These are phyloP conservation scores for Eupithecia insigniata DNA, from an alignment of 2,888 invertebrate genomes.

Conservation along the genomic window DNA sequence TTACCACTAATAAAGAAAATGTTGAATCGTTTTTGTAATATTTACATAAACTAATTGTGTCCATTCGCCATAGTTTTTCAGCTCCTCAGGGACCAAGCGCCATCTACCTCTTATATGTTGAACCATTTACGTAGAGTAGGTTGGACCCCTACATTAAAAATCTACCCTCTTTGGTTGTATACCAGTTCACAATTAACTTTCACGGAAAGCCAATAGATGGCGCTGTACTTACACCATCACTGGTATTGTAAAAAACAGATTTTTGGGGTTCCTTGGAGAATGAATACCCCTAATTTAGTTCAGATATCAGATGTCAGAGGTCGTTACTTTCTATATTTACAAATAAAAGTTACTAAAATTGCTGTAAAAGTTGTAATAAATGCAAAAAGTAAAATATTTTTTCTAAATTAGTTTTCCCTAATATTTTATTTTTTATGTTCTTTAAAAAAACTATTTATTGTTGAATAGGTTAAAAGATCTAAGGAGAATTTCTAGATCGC, in stretches of 20 bases:
- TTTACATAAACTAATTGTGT: no score
- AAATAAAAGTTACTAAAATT: neutral
- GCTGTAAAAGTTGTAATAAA: neutral
- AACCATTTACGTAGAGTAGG: neutral
- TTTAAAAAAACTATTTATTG: neutral
- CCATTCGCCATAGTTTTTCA: neutral
- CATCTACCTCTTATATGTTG: neutral
- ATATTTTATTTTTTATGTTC: neutral
- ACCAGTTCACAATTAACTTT: neutral
- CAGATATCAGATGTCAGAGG: neutral
- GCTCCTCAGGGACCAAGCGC: neutral
- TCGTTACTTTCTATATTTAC: neutral
- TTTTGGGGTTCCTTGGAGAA: neutral
- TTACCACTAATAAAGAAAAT: neutral
- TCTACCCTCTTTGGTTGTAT: neutral
- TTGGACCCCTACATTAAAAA: neutral
- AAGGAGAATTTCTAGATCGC: conserved; percentile 37
- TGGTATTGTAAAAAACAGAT: neutral
- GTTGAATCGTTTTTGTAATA: no score
- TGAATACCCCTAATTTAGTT: neutral
- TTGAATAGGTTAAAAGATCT: neutral
- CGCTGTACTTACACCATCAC: neutral
- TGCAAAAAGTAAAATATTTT: neutral
- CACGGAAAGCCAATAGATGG: neutral
- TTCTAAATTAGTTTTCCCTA: neutral